Evolutionary conservation across 1,140 invertebrate genomes (phyloP).

Genomic region (Cotesia glomerata): DNA sequence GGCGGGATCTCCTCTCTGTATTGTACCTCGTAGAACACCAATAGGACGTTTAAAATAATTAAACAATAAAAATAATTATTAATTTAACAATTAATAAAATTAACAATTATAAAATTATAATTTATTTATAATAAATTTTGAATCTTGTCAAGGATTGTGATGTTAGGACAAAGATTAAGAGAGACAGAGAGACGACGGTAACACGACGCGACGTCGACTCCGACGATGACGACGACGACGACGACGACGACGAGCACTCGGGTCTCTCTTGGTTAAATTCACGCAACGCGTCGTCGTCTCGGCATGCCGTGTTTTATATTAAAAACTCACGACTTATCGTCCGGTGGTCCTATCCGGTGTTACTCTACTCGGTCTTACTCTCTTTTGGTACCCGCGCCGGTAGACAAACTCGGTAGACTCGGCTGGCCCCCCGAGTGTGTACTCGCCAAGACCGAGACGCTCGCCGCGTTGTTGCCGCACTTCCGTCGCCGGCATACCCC

Average conservation of each 20-base stretch:
- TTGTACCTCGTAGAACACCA: too few relatives aligned
- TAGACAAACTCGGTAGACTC: conserved; percentile 61
- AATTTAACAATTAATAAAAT: too few relatives aligned
- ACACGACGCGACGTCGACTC: conserved; percentile 20
- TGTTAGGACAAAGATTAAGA: background rate
- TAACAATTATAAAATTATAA: too few relatives aligned
- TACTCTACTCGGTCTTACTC: conserved; percentile 22
- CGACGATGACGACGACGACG: conserved; percentile 19
- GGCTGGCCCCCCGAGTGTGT: conserved; percentile 50
- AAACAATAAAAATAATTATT: background rate
- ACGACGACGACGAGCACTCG: conserved; percentile 15
- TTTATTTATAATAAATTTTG: too few relatives aligned
- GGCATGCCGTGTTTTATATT: conserved; percentile 20
- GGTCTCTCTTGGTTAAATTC: conserved; percentile 15
- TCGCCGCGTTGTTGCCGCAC: conserved; percentile 54
- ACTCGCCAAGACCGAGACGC: conserved; percentile 57
- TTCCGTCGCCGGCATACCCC: conserved; percentile 39
- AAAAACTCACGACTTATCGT: conserved; percentile 42
- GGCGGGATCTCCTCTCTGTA: background rate
- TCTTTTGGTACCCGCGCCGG: conserved; percentile 59
- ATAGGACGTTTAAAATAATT: background rate
- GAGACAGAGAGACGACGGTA: conserved; percentile 17
- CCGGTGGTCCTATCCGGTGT: background rate
- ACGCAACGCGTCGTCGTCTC: conserved; percentile 24
- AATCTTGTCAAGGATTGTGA: too few relatives aligned